Base-by-base conservation (phyloP, 1,140 invertebrate species). In the Drosophila malerkotliana region DNA sequence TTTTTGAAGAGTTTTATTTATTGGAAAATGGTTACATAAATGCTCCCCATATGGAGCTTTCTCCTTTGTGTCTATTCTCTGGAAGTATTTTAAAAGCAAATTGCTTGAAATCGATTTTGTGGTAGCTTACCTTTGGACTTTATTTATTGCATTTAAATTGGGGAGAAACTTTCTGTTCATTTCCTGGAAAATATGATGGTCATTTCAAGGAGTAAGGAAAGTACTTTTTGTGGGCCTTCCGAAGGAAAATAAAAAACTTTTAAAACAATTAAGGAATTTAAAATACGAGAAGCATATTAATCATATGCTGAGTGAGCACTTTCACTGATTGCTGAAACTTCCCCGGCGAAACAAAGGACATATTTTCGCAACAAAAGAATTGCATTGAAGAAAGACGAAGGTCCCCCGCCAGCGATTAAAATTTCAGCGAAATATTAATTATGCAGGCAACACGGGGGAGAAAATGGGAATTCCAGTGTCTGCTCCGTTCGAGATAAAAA, bases 21-120 rank as follows among this genome's bases (percentile, higher is more conserved):
- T 79, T 79, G 77, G 80, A 85, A 84, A 85, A 77, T 80, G 58
- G 45, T 44, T 51, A 59, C 48, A 59, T 41, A 77, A 80, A 60
- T 18, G 30, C 9, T 37, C 7, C 14, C 45, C 66, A 59, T 52
- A 59, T 47, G 28, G 52, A 7, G 26, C 7, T 26, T 10, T 24
- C 18, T 51, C 14, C 6, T 44, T 34, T 21, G 26, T 7, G 8
- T 6, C 10, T 14, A 45, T 54, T 48, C 14, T 9, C 12, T 44
- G 10, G 21, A 44, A 34, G 24, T 32, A 24, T 59, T 62, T 24
- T n/a, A 6, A 21, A 56, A 72, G 68, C 15, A 28, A 30, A 69
- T 55, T 34, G 4, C 12, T n/a, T 6, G 8, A 37, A 64, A 64
- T 14, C 41, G 41, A 44, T 44, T 44, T 44, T 18, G 41, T 7